Conservation (phyloP, 2,888 invertebrate genomes). For the Physocephala rufipes region DNA sequence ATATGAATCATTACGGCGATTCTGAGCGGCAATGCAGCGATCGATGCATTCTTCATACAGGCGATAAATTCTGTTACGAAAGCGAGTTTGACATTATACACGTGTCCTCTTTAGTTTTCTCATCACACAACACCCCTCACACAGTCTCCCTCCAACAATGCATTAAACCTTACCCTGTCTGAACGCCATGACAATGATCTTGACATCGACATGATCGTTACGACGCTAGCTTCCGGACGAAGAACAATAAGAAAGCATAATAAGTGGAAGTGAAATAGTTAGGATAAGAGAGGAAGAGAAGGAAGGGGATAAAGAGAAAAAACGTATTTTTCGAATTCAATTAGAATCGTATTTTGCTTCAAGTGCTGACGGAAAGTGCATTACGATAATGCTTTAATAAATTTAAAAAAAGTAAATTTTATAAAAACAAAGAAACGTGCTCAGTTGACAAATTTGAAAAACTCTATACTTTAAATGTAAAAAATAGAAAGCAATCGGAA, state of each 20-base stretch:
- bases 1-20: too few species aligned
- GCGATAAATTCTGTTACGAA: background rate
- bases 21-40: too few species aligned
- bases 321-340: background rate
- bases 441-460: too few species aligned
- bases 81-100: too few species aligned
- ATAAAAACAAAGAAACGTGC: too few species aligned
- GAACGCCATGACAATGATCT: conserved; percentile 10
- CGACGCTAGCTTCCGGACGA: background rate
- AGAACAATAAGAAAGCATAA: background rate
- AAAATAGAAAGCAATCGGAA: too few species aligned
- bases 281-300: background rate
- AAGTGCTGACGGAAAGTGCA: too few species aligned
- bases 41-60: background rate
- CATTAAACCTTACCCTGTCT: too few species aligned
- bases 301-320: background rate
- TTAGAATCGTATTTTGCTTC: background rate
- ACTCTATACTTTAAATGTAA: too few species aligned
- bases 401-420: background rate
- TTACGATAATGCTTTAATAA: background rate
- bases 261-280: background rate
- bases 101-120: background rate
- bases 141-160: too few species aligned
- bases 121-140: too few species aligned
- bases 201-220: background rate